Percentiles rank a stretch among this genome's conserved stretches.
Conservation (phyloP, 2,113 vertebrate genomes). For the Vicugna pacos region DNA sequence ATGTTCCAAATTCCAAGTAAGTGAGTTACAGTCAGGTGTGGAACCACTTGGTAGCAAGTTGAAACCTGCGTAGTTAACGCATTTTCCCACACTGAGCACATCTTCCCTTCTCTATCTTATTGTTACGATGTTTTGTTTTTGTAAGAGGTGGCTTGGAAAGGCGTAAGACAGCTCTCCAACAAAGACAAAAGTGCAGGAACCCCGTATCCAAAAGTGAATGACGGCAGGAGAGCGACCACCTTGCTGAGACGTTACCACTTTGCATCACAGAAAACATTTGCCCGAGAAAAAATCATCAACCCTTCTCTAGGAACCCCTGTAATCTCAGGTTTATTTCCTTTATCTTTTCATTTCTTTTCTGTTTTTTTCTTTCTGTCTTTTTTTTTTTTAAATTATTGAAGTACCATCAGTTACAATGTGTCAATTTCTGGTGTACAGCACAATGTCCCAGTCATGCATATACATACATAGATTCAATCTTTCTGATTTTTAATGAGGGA, state of each 20-base stretch:
- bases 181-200: neutral
- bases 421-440: no score
- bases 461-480: neutral
- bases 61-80: neutral
- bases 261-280: neutral
- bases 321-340: neutral
- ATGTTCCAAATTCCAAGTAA: slow-evolving; percentile 9
- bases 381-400: neutral
- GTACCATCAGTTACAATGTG: no score
- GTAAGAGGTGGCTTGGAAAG: neutral
- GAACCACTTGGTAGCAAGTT: neutral
- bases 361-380: neutral
- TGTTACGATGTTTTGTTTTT: neutral
- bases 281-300: neutral
- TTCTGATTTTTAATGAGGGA: neutral
- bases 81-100: slow-evolving; percentile 22
- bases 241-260: neutral
- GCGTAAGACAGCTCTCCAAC: neutral
- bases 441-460: no score
- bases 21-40: neutral
- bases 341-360: neutral
- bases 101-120: neutral
- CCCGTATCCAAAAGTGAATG: neutral
- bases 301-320: neutral
- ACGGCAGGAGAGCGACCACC: neutral